Evolutionary conservation across 64 coral and sea anemone species (phyloP).

Genomic region (Catalaphyllia jardinei): DNA sequence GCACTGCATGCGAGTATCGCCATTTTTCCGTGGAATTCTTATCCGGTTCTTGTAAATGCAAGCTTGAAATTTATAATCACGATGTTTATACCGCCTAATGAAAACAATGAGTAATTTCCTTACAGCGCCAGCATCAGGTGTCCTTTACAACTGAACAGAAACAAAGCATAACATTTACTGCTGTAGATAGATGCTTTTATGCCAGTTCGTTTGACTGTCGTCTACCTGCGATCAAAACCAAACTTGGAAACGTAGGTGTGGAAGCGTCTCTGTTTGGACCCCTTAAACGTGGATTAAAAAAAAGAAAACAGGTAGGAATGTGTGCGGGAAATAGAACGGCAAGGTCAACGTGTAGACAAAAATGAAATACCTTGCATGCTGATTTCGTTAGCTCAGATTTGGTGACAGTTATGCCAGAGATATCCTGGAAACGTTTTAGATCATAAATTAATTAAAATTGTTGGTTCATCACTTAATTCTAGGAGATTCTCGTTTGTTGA

Average conservation of each 20-base stretch:
- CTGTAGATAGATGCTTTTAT: neutral
- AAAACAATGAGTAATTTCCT: slow-evolving; percentile 30
- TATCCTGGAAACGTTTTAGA: too few species aligned
- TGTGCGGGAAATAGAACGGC: neutral
- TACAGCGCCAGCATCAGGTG: neutral
- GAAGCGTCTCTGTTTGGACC: neutral
- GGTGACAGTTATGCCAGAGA: too few species aligned
- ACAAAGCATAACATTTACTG: neutral
- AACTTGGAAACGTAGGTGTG: neutral
- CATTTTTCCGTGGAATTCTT: neutral
- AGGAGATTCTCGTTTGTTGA: too few species aligned
- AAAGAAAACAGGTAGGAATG: neutral
- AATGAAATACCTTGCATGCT: neutral
- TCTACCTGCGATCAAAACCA: neutral
- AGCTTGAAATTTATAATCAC: neutral
- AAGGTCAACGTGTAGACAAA: neutral
- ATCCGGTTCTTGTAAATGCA: neutral
- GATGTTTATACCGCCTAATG: neutral
- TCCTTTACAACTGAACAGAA: slow-evolving; percentile 33
- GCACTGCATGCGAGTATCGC: neutral
- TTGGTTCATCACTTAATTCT: too few species aligned
- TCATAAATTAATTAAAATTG: too few species aligned
- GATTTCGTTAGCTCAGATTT: neutral
- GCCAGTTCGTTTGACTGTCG: neutral
- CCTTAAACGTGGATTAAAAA: neutral